These are phyloP conservation scores for Megalurothrips usitatus DNA, from an alignment of 2,888 invertebrate genomes.

Conservation along the genomic window DNA sequence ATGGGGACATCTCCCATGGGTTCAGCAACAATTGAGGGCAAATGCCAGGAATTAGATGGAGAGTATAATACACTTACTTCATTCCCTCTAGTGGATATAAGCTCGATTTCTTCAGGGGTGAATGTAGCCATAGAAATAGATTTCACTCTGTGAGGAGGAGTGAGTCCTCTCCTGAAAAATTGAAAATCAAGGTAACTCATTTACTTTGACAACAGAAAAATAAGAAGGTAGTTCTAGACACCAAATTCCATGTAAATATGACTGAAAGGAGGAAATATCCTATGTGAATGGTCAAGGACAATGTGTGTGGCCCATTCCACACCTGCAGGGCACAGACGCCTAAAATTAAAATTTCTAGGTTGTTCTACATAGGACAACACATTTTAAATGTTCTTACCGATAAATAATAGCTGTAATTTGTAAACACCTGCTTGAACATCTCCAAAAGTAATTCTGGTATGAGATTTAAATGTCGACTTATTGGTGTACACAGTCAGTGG, in stretches of 20 bases:
- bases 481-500: not conserved
- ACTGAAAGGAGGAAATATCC: too few relatives aligned
- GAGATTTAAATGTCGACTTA: not conserved
- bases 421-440: not conserved
- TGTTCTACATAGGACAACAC: too few relatives aligned
- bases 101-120: constrained; percentile 90
- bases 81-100: constrained; percentile 84
- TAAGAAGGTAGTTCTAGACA: not conserved
- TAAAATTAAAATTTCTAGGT: too few relatives aligned
- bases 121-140: constrained; percentile 99
- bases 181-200: constrained; percentile 36
- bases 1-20: too few relatives aligned
- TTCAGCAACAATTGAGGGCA: not conserved
- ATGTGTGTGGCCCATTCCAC: too few relatives aligned
- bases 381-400: too few relatives aligned
- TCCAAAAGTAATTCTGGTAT: not conserved
- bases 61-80: constrained; percentile 52
- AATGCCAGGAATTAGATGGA: not conserved
- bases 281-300: too few relatives aligned
- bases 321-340: too few relatives aligned
- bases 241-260: too few relatives aligned
- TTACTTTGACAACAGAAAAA: not conserved
- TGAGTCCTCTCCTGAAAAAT: constrained; percentile 83
- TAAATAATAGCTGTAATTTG: too few relatives aligned
- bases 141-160: constrained; percentile 96